Evolutionary conservation across 2,113 vertebrate genomes (phyloP).

Genomic region (Oreochromis spilurus): DNA sequence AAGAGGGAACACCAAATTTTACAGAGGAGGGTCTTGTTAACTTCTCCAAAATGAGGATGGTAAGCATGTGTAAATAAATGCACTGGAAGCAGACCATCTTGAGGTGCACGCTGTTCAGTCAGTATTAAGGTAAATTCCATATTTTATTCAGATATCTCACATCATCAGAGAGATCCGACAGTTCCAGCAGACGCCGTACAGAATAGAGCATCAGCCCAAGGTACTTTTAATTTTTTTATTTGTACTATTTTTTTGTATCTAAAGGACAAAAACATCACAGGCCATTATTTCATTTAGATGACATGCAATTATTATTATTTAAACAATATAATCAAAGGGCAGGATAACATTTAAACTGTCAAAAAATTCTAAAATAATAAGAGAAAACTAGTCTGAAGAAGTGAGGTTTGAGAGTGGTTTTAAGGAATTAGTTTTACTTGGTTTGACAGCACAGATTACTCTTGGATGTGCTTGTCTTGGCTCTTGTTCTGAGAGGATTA

Average conservation of each 20-base stretch:
- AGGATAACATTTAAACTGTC: background rate
- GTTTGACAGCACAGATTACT: background rate
- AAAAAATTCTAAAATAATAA: background rate
- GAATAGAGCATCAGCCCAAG: slow-evolving; percentile 95
- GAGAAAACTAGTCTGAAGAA: background rate
- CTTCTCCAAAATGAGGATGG: slow-evolving; percentile 99
- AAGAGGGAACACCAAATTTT: slow-evolving; percentile 97
- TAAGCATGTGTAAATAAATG: slow-evolving; percentile 47
- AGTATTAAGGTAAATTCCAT: background rate
- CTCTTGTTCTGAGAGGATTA: background rate
- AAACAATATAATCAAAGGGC: background rate
- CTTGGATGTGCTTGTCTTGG: background rate
- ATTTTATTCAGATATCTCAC: slow-evolving; percentile 85
- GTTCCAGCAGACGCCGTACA: slow-evolving; percentile 97
- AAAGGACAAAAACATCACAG: background rate
- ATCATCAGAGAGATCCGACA: slow-evolving; percentile 97
- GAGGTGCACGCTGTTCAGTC: background rate
- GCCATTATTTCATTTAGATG: background rate
- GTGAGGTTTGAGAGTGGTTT: background rate
- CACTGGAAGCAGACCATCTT: background rate
- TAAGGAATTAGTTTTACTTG: background rate
- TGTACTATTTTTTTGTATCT: background rate
- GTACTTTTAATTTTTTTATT: slow-evolving; percentile 60
- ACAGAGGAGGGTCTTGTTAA: slow-evolving; percentile 98
- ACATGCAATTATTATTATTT: background rate